These are phyloP conservation scores for Lophius piscatorius DNA, from an alignment of 2,113 vertebrate species.

Conservation along the genomic window DNA sequence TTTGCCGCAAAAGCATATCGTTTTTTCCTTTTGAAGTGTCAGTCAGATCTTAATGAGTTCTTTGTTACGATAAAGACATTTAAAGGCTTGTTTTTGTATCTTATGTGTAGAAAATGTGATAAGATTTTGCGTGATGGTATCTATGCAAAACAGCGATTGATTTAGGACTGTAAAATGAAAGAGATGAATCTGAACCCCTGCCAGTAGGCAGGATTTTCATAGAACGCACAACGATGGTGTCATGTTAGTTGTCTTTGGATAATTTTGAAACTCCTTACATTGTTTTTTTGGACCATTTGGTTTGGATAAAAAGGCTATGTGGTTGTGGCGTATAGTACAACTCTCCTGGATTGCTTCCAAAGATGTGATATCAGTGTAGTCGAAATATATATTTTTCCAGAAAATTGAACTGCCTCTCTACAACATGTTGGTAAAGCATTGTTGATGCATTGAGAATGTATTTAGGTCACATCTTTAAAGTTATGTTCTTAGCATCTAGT, in stretches of 20 bases:
- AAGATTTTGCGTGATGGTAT: slow-evolving; percentile 64
- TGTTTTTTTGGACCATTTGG: slow-evolving; percentile 15
- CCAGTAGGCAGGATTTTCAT: slow-evolving; percentile 19
- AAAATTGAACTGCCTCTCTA: slow-evolving; percentile 63
- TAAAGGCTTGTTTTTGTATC: slow-evolving; percentile 54
- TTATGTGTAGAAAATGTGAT: slow-evolving; percentile 66
- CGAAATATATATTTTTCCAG: slow-evolving; percentile 57
- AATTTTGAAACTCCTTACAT: slow-evolving; percentile 20
- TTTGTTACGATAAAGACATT: slow-evolving; percentile 40
- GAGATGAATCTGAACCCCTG: slow-evolving; percentile 30
- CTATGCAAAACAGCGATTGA: slow-evolving; percentile 76
- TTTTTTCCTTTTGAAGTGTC: slow-evolving; percentile 13
- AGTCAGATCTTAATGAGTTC: slow-evolving; percentile 8
- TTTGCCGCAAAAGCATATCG: slow-evolving; percentile 18
- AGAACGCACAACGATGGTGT: slow-evolving; percentile 34
- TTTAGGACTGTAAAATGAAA: slow-evolving; percentile 44
- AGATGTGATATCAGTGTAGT: slow-evolving; percentile 62
- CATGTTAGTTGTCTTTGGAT: slow-evolving; percentile 44
- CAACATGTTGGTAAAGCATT: slow-evolving; percentile 53
- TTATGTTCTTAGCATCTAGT: slow-evolving; percentile 43
- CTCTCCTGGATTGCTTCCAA: slow-evolving; percentile 51
- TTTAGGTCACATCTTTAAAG: slow-evolving; percentile 63
- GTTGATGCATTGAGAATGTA: slow-evolving; percentile 75
- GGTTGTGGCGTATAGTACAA: slow-evolving; percentile 22
- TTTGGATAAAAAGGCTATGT: not conserved